Percentiles rank a stretch among this genome's conserved stretches.
These are phyloP conservation scores for Dynastes tityus DNA, from an alignment of 2,888 invertebrate species.

Conservation along the genomic window DNA sequence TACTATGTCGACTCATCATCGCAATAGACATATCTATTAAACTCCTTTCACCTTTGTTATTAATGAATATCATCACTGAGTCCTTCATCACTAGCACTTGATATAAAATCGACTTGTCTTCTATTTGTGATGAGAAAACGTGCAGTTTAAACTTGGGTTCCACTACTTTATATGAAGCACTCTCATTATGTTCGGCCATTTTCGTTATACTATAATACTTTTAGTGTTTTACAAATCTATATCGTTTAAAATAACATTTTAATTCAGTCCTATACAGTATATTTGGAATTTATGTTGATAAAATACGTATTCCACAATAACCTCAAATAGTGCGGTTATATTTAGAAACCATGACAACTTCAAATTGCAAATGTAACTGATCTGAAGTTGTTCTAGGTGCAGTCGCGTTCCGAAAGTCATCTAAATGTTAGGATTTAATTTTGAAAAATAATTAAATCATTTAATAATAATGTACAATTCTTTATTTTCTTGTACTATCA, in stretches of 20 bases:
- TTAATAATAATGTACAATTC: background rate
- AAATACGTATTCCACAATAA: too few species aligned
- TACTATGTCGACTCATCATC: conserved; percentile 62
- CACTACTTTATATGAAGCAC: conserved; percentile 21
- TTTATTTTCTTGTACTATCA: background rate
- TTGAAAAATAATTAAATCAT: background rate
- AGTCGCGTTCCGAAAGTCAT: background rate
- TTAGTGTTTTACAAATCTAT: background rate
- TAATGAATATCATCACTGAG: conserved; percentile 70
- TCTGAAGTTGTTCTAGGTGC: background rate
- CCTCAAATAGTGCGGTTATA: background rate
- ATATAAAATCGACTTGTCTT: conserved; percentile 65
- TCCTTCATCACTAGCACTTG: conserved; percentile 70
- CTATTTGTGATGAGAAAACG: conserved; percentile 64
- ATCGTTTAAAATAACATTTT: too few species aligned
- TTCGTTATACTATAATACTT: background rate
- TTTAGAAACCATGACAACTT: background rate
- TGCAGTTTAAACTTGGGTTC: conserved; percentile 63
- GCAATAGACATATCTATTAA: conserved; percentile 69
- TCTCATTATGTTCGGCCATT: conserved; percentile 19
- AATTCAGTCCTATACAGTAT: too few species aligned
- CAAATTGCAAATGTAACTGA: background rate
- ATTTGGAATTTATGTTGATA: too few species aligned
- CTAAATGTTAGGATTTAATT: background rate
- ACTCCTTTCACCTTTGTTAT: conserved; percentile 64